These are phyloP conservation scores for Chymomyza procnemis DNA, from an alignment of 2,888 invertebrate species.

Conservation along the genomic window DNA sequence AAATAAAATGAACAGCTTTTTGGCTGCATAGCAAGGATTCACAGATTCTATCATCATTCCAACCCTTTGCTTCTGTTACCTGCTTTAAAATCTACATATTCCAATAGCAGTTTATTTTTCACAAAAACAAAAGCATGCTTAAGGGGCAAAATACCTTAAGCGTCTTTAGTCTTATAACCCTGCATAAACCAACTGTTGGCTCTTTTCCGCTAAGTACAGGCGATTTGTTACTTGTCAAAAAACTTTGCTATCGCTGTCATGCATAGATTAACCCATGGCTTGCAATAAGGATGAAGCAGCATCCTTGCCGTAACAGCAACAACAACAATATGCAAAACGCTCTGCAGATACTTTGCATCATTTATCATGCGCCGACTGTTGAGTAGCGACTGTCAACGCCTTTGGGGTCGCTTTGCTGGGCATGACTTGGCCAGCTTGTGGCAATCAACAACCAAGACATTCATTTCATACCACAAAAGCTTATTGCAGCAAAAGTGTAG, in stretches of 20 bases:
- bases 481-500: not conserved
- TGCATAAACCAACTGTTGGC: constrained; percentile 60
- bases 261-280: constrained; percentile 53
- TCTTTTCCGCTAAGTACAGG: constrained; percentile 14
- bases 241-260: constrained; percentile 60
- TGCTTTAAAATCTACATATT: not conserved
- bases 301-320: not conserved
- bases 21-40: not conserved
- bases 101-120: not conserved
- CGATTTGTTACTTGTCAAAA: constrained; percentile 66
- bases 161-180: not conserved
- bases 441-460: not conserved
- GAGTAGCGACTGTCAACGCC: constrained; percentile 17
- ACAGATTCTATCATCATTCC: not conserved
- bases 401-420: not conserved
- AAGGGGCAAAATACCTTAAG: not conserved
- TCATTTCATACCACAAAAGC: not conserved
- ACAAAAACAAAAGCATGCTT: not conserved
- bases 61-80: not conserved
- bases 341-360: constrained; percentile 29
- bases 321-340: not conserved
- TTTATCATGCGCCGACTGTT: constrained; percentile 51
- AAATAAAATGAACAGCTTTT: not conserved
- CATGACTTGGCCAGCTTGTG: not conserved
- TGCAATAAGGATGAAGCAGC: constrained; percentile 29